Percentiles rank a stretch among this genome's conserved stretches.
phyloP scores from a whole-genome alignment of 2,888 invertebrate species.

The Lamellibrachia columna region DNA sequence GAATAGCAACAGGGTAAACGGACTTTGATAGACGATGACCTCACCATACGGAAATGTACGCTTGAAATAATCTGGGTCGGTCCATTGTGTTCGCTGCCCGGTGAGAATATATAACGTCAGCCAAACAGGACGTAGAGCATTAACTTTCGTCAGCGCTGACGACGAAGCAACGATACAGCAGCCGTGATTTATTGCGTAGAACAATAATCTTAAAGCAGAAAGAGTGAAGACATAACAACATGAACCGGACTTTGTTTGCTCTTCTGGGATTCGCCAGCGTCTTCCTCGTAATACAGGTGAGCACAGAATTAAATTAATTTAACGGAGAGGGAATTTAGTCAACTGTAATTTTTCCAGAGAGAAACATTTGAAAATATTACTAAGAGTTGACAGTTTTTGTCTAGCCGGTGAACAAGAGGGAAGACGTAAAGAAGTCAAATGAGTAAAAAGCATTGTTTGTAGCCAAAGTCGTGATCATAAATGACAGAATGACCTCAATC shows the following conservation, averaged over 20 bases:
- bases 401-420: too few species aligned
- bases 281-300: background rate
- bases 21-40: background rate
- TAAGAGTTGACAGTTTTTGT: background rate
- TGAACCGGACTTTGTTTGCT: background rate
- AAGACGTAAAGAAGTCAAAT: too few species aligned
- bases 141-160: background rate
- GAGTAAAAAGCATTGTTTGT: too few species aligned
- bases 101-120: background rate
- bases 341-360: too few species aligned
- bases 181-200: background rate
- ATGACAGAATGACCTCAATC: too few species aligned
- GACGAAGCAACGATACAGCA: background rate
- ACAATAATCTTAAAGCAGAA: background rate
- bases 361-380: too few species aligned
- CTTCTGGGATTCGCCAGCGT: conserved; percentile 5
- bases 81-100: background rate
- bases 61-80: background rate
- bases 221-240: background rate
- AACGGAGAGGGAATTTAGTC: background rate
- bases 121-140: background rate
- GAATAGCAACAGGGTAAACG: background rate
- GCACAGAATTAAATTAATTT: background rate
- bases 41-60: background rate
- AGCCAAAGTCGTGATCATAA: too few species aligned